Base-by-base conservation (phyloP, 2,797 vertebrate species). In the Xenopus petersii region DNA sequence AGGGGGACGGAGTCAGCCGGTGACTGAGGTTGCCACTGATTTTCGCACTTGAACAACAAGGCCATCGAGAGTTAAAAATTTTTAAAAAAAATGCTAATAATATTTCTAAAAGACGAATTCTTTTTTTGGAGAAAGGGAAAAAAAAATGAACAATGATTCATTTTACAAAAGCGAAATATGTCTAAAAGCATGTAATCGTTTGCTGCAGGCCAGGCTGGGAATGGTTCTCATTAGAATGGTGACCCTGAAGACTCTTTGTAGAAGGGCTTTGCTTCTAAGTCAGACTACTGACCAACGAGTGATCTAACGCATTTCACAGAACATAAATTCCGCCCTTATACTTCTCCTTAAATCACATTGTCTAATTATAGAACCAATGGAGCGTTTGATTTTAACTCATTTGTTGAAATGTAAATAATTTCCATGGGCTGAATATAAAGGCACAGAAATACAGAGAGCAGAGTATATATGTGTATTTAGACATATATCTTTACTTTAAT, bases 271-370 rank as follows among this genome's bases (percentile, higher is more conserved):
- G 89, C 65, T 85, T 88, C 86, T 87, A 85, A 85, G 86, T 89
- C 88, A 90, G 86, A 88, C 85, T 65, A 89, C 87, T 84, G 90
- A 86, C 90, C 89, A 89, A 84, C 86, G 87, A 88, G 89, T 90
- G 90, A 93, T 92, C 90, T 88, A 87, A 90, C 89, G 86, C 87
- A 89, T 89, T 92, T 93, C 91, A 91, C 91, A 93, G 89, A 84
- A 93, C 91, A 92, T 93, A 92, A 93, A 92, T 92, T 90, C 87
- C 87, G 86, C 83, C 83, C 86, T 87, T 88, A 90, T 88, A 89
- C 87, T 87, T 86, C 85, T 83, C 87, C 51, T 85, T 81, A 73
- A 90, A 88, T 87, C 87, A 83, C 83, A 71, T 81, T 82, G 81
- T 81, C 79, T 89, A 86, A 87, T 89, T 88, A 84, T 62, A 81